Conservation (phyloP, 1,140 invertebrate species). For the Megalopta genalis region DNA sequence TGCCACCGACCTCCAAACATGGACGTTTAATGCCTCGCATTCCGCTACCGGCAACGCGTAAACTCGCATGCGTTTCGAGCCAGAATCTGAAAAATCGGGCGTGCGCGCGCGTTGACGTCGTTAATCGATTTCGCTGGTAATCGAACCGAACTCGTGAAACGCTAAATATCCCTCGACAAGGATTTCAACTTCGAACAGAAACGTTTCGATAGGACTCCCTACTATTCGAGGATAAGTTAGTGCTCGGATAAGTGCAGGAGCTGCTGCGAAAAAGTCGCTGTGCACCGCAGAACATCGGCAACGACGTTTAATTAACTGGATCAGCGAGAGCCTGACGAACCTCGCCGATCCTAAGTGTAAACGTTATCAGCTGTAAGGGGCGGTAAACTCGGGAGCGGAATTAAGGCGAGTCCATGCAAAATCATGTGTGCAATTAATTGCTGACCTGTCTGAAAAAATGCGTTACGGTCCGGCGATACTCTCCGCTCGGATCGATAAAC, state of each 20-base stretch:
- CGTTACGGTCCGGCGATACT: too few species aligned
- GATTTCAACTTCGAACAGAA: constrained; percentile 4
- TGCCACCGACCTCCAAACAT: not conserved
- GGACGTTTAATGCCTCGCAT: not conserved
- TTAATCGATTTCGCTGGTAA: not conserved
- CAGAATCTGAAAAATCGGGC: not conserved
- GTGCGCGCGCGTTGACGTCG: not conserved
- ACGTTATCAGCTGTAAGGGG: too few species aligned
- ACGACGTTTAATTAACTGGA: constrained; percentile 3
- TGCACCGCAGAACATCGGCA: not conserved
- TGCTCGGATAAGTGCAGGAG: not conserved
- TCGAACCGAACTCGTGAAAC: not conserved
- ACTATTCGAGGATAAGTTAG: not conserved
- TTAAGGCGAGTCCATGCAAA: too few species aligned
- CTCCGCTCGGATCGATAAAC: too few species aligned
- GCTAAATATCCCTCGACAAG: not conserved
- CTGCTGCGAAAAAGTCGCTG: not conserved
- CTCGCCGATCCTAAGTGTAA: not conserved
- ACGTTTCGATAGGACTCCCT: not conserved
- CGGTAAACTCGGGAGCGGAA: too few species aligned
- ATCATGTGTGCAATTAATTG: too few species aligned
- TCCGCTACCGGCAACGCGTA: not conserved
- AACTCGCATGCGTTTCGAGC: not conserved
- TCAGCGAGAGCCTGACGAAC: not conserved
- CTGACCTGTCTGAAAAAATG: too few species aligned